Conservation (phyloP, 2,113 vertebrate species). For the Austrofundulus limnaeus region DNA sequence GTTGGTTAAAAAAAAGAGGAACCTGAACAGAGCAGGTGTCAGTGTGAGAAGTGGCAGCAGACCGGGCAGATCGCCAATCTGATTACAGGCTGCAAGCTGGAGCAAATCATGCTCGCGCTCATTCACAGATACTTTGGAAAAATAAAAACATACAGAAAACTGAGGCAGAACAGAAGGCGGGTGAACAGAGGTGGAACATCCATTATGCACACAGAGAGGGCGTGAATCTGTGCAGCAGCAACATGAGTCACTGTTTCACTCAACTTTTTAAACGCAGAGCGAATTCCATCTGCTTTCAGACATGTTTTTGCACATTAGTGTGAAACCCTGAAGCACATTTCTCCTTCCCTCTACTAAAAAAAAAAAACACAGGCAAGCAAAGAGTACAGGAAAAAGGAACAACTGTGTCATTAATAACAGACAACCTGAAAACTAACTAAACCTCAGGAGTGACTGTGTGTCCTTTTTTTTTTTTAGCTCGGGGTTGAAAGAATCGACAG, state of each 20-base stretch:
- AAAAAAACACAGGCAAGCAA: slow-evolving; percentile 10
- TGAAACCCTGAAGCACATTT: slow-evolving; percentile 32
- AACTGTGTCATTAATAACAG: slow-evolving; percentile 6
- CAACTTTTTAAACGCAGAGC: slow-evolving; percentile 35
- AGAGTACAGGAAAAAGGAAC: neutral
- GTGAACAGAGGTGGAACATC: neutral
- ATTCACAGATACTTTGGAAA: neutral
- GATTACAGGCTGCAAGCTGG: slow-evolving; percentile 31
- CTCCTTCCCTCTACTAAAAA: slow-evolving; percentile 9
- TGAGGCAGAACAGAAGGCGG: neutral
- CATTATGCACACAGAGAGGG: slow-evolving; percentile 13
- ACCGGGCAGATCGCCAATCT: slow-evolving; percentile 27
- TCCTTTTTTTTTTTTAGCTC: neutral
- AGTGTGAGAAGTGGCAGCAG: slow-evolving; percentile 26
- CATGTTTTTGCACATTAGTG: slow-evolving; percentile 68
- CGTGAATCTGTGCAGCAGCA: slow-evolving; percentile 23
- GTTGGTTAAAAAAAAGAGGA: slow-evolving; percentile 18
- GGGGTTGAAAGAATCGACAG: slow-evolving; percentile 34
- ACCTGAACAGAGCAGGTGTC: slow-evolving; percentile 50
- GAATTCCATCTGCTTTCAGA: slow-evolving; percentile 66
- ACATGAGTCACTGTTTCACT: slow-evolving; percentile 40
- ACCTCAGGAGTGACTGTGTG: neutral
- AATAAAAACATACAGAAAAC: too few species aligned
- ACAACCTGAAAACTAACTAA: slow-evolving; percentile 8
- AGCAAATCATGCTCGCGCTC: slow-evolving; percentile 1